phyloP scores from a whole-genome alignment of 2,888 invertebrate genomes.

The Lasioglossum leucozonium region DNA sequence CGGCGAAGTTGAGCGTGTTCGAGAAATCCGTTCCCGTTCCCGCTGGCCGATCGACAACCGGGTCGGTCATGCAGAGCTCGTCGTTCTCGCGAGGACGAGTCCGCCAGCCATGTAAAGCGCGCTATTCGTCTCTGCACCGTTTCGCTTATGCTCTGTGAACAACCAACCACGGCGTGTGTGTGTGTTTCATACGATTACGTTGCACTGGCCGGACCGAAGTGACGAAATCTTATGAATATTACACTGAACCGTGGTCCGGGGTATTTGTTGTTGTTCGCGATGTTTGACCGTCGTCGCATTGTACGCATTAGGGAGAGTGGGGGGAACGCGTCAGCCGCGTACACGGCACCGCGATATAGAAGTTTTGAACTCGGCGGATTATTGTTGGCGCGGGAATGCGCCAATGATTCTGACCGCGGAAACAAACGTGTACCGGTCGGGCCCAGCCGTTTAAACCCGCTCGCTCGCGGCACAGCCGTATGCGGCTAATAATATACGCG shows the following conservation, averaged over 20 bases:
- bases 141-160: background rate
- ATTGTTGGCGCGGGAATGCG: constrained; percentile 48
- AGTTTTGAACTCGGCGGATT: constrained; percentile 49
- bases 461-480: constrained; percentile 34
- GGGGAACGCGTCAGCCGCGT: background rate
- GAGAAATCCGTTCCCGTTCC: constrained; percentile 43
- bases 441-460: constrained; percentile 37
- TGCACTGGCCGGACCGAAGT: background rate
- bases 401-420: constrained; percentile 60
- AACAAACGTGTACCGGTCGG: constrained; percentile 37
- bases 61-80: constrained; percentile 56
- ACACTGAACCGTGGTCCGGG: background rate
- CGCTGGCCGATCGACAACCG: constrained; percentile 21
- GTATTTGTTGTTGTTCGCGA: constrained; percentile 22
- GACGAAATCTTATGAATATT: background rate
- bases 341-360: background rate
- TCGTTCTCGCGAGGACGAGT: constrained; percentile 46
- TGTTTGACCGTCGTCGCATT: constrained; percentile 22
- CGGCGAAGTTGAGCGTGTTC: constrained; percentile 20
- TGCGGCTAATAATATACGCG: constrained; percentile 26
- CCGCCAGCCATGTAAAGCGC: constrained; percentile 11
- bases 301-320: background rate
- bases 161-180: background rate
- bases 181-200: background rate
- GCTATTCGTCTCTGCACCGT: constrained; percentile 7